Evolutionary conservation across 2,113 vertebrate species (phyloP).

Genomic region (Camelus dromedarius): DNA sequence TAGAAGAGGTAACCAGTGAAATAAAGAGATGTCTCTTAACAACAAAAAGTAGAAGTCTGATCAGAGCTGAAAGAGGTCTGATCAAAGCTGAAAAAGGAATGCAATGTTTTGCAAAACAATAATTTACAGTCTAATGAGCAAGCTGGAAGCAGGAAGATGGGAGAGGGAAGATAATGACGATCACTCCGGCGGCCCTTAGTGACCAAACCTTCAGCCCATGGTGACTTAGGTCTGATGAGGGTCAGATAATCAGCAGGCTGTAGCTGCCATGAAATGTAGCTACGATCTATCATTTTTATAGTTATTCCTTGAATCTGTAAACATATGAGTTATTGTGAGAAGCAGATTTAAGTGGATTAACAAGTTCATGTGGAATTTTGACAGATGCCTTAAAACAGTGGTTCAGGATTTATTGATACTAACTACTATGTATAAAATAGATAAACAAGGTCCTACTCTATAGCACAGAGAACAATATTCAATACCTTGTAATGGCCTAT

Average conservation of each 20-base stretch:
- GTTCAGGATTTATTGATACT: not conserved
- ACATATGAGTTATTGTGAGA: not conserved
- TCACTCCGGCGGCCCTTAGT: not conserved
- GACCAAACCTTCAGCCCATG: not conserved
- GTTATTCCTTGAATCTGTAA: slow-evolving; percentile 31
- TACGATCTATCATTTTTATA: not conserved
- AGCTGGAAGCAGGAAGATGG: not conserved
- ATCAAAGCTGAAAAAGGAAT: not conserved
- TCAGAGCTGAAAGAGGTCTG: not conserved
- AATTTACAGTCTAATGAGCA: not conserved
- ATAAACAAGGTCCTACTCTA: no score
- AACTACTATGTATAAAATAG: no score
- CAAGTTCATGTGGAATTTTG: not conserved
- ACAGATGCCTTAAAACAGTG: not conserved
- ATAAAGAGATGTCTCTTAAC: not conserved
- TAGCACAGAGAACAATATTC: no score
- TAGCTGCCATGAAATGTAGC: not conserved
- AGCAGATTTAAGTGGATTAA: slow-evolving; percentile 25
- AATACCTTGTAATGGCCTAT: no score
- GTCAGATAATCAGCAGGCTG: not conserved
- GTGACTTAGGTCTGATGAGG: not conserved
- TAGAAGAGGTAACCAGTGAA: not conserved
- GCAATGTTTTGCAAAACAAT: not conserved
- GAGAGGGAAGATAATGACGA: not conserved
- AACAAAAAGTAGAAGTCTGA: not conserved